Evolutionary conservation across 2,113 vertebrate genomes (phyloP).

Genomic region (Paraplagusia blochii): DNA sequence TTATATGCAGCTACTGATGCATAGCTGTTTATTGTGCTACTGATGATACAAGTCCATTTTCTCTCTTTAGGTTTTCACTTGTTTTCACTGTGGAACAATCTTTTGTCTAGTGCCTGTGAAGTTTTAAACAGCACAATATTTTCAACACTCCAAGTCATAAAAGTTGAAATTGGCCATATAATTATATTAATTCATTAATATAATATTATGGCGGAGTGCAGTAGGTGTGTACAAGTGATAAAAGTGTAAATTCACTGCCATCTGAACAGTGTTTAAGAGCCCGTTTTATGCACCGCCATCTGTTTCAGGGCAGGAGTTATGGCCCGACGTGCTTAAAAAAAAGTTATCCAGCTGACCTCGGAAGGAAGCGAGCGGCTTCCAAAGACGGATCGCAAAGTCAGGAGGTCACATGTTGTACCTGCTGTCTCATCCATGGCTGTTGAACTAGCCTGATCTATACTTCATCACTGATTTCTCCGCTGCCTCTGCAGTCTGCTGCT

Average conservation of each 20-base stretch:
- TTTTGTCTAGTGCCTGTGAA: background rate
- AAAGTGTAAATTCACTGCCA: background rate
- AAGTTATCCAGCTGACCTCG: background rate
- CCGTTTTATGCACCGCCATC: slow-evolving; percentile 4
- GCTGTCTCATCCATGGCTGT: background rate
- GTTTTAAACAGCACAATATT: background rate
- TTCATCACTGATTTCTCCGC: background rate
- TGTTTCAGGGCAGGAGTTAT: slow-evolving; percentile 7
- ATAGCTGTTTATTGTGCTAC: too few relatives aligned
- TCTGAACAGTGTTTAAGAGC: slow-evolving; percentile 1
- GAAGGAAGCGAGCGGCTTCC: background rate
- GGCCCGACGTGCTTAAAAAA: background rate
- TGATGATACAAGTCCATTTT: too few relatives aligned
- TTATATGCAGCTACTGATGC: background rate
- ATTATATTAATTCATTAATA: slow-evolving; percentile 3
- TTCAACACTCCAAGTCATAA: slow-evolving; percentile 1
- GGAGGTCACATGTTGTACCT: background rate
- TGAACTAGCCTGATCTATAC: background rate
- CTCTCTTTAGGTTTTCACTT: too few relatives aligned
- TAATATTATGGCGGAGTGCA: background rate
- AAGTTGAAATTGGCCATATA: slow-evolving; percentile 1
- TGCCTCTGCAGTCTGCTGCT: too few relatives aligned
- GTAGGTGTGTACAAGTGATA: background rate
- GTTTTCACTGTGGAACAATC: background rate
- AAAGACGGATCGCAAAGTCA: slow-evolving; percentile 9